A percentile compares a stretch with the other conserved stretches of the same genome.
Evolutionary conservation across 2,797 vertebrate genomes (phyloP).

Genomic region (Garrulus glandarius): DNA sequence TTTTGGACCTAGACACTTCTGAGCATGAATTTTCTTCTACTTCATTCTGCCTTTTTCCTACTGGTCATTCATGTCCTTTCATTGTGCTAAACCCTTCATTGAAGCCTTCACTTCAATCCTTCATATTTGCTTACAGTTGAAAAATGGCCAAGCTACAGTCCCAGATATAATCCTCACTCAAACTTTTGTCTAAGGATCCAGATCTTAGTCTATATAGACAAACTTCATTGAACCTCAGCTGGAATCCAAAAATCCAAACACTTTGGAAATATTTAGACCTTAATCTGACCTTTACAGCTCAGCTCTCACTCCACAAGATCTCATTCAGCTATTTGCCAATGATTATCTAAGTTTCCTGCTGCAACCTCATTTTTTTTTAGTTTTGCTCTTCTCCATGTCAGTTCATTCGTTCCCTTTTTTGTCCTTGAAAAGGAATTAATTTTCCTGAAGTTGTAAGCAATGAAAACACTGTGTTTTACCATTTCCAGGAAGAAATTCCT

Average conservation of each 20-base stretch:
- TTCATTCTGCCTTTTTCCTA: not conserved
- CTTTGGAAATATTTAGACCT: not conserved
- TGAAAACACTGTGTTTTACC: not conserved
- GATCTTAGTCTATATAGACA: not conserved
- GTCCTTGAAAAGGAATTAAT: not conserved
- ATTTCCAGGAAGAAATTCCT: not conserved
- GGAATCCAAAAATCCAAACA: not conserved
- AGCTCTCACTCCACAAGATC: not conserved
- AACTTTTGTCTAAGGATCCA: not conserved
- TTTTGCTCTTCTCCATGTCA: not conserved
- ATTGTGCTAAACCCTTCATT: not conserved
- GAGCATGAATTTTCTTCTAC: not conserved
- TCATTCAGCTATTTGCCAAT: not conserved
- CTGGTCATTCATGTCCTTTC: not conserved
- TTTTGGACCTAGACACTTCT: not conserved
- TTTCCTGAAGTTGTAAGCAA: not conserved
- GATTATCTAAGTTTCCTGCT: not conserved
- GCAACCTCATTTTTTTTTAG: not conserved
- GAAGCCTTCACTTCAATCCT: not conserved
- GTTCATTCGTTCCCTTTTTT: not conserved
- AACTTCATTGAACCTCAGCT: not conserved
- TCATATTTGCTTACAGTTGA: not conserved
- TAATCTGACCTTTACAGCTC: not conserved
- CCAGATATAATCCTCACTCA: not conserved
- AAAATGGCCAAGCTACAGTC: not conserved